These are phyloP conservation scores for Lathronympha strigana DNA, from an alignment of 2,888 invertebrate species.

Conservation along the genomic window DNA sequence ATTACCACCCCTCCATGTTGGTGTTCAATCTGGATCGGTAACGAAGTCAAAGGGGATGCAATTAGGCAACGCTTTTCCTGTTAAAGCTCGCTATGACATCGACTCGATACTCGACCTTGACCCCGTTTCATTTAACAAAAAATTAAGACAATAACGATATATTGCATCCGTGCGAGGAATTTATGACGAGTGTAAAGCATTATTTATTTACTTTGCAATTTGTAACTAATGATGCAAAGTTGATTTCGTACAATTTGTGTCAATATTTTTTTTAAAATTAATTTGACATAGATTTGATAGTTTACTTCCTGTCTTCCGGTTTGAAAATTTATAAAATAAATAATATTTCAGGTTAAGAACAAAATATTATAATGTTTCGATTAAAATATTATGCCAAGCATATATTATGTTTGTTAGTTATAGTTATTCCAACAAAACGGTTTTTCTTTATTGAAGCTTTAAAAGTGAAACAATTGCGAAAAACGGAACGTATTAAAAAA, in stretches of 20 bases:
- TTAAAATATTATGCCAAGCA: too few relatives aligned
- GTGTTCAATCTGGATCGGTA: not conserved
- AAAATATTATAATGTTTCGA: too few relatives aligned
- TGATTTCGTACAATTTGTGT: too few relatives aligned
- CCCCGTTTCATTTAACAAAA: slow-evolving; percentile 12
- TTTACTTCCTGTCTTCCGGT: too few relatives aligned
- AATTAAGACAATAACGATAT: not conserved
- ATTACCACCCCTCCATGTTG: slow-evolving; percentile 4
- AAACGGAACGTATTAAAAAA: slow-evolving; percentile 58
- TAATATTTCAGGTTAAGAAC: too few relatives aligned
- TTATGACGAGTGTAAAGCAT: too few relatives aligned
- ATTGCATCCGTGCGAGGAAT: too few relatives aligned
- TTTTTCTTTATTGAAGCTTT: not conserved
- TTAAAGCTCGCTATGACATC: not conserved
- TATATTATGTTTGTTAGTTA: not conserved
- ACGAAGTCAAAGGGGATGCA: slow-evolving; percentile 1
- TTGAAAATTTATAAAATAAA: too few relatives aligned
- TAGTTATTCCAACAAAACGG: not conserved
- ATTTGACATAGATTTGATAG: too few relatives aligned
- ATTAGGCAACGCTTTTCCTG: slow-evolving; percentile 1
- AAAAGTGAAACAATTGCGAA: not conserved
- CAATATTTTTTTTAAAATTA: too few relatives aligned
- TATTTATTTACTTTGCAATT: too few relatives aligned
- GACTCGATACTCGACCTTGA: not conserved
- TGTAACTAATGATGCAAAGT: too few relatives aligned